phyloP scores from a whole-genome alignment of 2,113 vertebrate species.

The Hypocryptadius cinnamomeus region DNA sequence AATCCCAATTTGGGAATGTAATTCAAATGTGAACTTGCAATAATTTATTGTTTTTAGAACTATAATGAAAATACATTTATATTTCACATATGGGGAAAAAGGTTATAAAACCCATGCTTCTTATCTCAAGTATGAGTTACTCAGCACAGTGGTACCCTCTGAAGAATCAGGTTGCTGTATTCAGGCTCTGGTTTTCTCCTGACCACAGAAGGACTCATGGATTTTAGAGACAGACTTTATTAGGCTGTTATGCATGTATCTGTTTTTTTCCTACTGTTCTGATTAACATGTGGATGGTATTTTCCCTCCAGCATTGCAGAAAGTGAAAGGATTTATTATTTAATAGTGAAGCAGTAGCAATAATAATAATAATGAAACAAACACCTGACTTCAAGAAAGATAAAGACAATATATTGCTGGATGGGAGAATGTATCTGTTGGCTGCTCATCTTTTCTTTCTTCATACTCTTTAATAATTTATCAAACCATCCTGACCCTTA shows the following conservation, averaged over 20 bases:
- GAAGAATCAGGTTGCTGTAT: background rate
- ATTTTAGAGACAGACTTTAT: background rate
- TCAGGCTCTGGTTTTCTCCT: background rate
- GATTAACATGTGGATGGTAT: background rate
- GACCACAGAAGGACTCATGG: background rate
- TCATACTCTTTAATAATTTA: slow-evolving; percentile 50
- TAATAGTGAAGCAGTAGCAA: background rate
- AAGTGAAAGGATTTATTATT: background rate
- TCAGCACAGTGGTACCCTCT: background rate
- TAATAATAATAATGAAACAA: background rate
- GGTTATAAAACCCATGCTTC: background rate
- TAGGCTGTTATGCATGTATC: background rate
- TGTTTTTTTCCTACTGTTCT: background rate
- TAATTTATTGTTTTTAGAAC: background rate
- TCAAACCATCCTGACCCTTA: slow-evolving; percentile 23
- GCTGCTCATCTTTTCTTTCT: background rate
- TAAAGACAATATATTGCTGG: background rate
- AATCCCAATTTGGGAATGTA: background rate
- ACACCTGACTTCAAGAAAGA: background rate
- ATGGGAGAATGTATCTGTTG: background rate
- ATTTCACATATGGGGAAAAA: background rate
- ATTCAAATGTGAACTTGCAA: background rate
- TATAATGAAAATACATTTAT: background rate
- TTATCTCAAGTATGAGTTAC: background rate
- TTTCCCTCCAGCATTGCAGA: background rate